Percentiles rank a stretch among this genome's conserved stretches.
Evolutionary conservation across 2,797 vertebrate species (phyloP).

Genomic region (Acanthornis magna): DNA sequence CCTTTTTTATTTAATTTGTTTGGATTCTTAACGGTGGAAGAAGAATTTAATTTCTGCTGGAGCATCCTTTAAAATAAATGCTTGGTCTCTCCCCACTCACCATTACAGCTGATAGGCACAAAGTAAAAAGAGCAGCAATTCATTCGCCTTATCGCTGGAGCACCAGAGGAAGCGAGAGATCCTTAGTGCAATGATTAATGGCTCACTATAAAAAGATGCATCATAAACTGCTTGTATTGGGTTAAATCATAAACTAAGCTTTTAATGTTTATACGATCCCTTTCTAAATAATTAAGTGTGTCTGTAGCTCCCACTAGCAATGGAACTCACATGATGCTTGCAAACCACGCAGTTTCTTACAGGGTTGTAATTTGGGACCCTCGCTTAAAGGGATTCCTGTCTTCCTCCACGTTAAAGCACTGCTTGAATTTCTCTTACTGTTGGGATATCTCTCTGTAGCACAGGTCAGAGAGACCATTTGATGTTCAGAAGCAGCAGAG

Average conservation of each 20-base stretch:
- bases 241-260: slow-evolving; percentile 53
- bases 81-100: slow-evolving; percentile 15
- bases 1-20: neutral
- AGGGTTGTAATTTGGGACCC: neutral
- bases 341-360: slow-evolving; percentile 49
- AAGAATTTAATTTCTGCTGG: slow-evolving; percentile 28
- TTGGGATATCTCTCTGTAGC: neutral
- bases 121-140: slow-evolving; percentile 10
- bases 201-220: slow-evolving; percentile 48
- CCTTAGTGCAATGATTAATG: slow-evolving; percentile 45
- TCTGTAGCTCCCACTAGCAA: neutral
- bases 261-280: slow-evolving; percentile 38
- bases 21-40: neutral
- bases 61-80: slow-evolving; percentile 17
- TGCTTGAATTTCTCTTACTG: neutral
- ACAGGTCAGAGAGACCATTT: neutral
- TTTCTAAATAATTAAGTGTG: slow-evolving; percentile 46
- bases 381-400: neutral
- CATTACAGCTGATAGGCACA: neutral
- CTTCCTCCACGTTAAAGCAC: neutral
- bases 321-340: neutral
- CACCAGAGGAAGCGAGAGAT: neutral
- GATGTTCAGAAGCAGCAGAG: neutral
- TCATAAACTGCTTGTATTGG: slow-evolving; percentile 50
- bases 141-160: slow-evolving; percentile 5